These are phyloP conservation scores for Poecilia gillii DNA, from an alignment of 2,797 vertebrate species.

Conservation along the genomic window DNA sequence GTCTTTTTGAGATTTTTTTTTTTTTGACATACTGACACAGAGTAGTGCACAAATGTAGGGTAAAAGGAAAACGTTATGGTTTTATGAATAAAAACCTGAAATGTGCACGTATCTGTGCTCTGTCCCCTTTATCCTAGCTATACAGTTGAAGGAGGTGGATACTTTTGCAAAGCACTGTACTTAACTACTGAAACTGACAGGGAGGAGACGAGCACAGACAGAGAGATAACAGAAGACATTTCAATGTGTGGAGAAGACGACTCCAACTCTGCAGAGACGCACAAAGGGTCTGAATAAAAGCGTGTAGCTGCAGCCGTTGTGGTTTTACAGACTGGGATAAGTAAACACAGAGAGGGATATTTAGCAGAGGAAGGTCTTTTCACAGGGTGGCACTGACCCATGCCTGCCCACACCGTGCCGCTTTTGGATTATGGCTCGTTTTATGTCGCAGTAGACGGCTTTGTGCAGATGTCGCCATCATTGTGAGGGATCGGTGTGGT, in stretches of 20 bases:
- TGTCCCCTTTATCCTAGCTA: background rate
- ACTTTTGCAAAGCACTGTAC: background rate
- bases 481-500: conserved; percentile 25
- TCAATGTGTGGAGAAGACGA: conserved; percentile 30
- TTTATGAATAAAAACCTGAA: background rate
- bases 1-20: background rate
- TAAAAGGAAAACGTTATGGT: background rate
- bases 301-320: conserved; percentile 37
- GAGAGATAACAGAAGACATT: conserved; percentile 17
- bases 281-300: conserved; percentile 31
- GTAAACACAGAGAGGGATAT: conserved; percentile 56
- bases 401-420: conserved; percentile 33
- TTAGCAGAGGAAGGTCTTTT: conserved; percentile 40
- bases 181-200: background rate
- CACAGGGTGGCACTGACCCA: conserved; percentile 40
- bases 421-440: conserved; percentile 56
- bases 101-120: background rate
- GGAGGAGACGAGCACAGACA: background rate
- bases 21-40: background rate
- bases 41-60: background rate
- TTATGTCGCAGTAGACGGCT: conserved; percentile 17
- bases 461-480: conserved; percentile 23
- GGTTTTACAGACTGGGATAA: conserved; percentile 45
- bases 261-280: conserved; percentile 24
- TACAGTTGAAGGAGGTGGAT: background rate